A percentile compares a stretch with the other conserved stretches of the same genome.
Conservation (phyloP, 2,797 vertebrate genomes). For the Acomys russatus region DNA sequence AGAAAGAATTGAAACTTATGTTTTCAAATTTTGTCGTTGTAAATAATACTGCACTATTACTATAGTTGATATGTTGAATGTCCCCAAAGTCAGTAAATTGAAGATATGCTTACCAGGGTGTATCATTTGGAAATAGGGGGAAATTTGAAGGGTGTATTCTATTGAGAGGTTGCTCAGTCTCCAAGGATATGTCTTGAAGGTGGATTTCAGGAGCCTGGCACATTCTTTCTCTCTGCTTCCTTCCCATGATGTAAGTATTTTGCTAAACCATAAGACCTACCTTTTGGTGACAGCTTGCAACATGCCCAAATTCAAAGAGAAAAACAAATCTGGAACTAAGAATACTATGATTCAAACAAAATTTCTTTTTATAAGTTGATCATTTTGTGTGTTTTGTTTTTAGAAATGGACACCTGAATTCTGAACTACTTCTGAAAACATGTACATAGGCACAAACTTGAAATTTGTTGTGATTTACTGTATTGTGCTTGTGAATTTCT, state of each 20-base stretch:
- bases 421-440: not conserved
- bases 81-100: fast-evolving
- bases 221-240: not conserved
- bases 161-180: not conserved
- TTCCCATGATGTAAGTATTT: too few species aligned
- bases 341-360: not conserved
- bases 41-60: too few species aligned
- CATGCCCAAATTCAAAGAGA: not conserved
- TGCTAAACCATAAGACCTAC: not conserved
- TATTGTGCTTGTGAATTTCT: not conserved
- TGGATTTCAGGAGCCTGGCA: fast-evolving
- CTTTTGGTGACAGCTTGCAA: not conserved
- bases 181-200: fast-evolving
- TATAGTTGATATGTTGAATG: not conserved
- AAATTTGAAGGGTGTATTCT: not conserved
- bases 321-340: fast-evolving
- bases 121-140: not conserved
- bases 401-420: not conserved
- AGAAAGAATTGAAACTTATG: not conserved
- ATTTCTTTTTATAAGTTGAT: not conserved
- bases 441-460: not conserved
- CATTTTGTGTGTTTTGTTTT: not conserved
- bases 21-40: not conserved
- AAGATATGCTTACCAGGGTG: not conserved
- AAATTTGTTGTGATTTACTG: not conserved